A percentile compares a stretch with the other conserved stretches of the same genome.
Evolutionary conservation across 2,797 vertebrate species (phyloP).

Genomic region (Adrianichthys oophorus): DNA sequence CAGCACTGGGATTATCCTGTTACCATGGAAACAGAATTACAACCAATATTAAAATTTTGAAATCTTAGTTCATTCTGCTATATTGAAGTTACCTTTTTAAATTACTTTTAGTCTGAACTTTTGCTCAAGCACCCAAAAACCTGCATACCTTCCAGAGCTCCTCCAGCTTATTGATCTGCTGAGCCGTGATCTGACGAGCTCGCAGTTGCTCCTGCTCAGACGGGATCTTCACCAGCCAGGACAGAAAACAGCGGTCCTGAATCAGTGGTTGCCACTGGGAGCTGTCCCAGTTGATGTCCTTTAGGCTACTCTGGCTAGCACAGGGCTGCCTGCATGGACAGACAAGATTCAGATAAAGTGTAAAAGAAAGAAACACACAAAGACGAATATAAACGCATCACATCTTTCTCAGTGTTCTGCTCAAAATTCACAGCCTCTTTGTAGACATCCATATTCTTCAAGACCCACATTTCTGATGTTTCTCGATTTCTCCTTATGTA

Average conservation of each 20-base stretch:
- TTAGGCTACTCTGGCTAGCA: conserved; percentile 98
- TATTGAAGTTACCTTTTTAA: not conserved
- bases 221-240: conserved; percentile 98
- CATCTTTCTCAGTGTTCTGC: not conserved
- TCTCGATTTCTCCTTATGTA: too few species aligned
- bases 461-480: too few species aligned
- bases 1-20: conserved; percentile 96
- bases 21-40: not conserved
- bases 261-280: conserved; percentile 99
- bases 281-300: conserved; percentile 99
- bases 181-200: conserved; percentile 95
- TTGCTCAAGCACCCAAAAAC: not conserved
- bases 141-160: conserved; percentile 95
- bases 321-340: conserved; percentile 88
- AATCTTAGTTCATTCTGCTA: too few species aligned
- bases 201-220: conserved; percentile 97
- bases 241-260: conserved; percentile 97
- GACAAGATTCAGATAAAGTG: conserved; percentile 10
- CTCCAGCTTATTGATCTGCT: conserved; percentile 98
- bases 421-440: not conserved
- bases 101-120: not conserved
- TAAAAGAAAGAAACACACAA: not conserved
- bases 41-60: not conserved
- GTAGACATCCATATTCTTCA: too few species aligned
- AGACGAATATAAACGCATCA: not conserved